Conservation (phyloP, 2,797 vertebrate genomes). For the Acanthiza pusilla region DNA sequence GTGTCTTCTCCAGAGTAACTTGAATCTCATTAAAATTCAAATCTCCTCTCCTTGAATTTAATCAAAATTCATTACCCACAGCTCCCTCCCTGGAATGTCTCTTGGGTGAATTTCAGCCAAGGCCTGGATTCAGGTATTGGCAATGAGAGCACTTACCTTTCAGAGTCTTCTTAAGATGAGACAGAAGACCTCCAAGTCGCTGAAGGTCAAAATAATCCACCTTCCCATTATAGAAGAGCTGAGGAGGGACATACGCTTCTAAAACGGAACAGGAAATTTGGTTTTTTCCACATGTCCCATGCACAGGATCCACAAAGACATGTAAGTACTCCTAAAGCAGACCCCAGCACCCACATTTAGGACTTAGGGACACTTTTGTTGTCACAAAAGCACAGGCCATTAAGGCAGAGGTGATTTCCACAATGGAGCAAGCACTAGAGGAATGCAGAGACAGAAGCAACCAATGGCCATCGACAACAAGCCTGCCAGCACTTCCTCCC, state of each 20-base stretch:
- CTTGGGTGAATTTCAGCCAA: neutral
- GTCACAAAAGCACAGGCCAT: neutral
- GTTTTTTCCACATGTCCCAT: neutral
- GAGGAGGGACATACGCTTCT: slow-evolving; percentile 94
- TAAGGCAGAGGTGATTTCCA: neutral
- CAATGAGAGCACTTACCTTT: slow-evolving; percentile 79
- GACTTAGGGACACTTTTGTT: neutral
- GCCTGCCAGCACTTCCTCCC: neutral
- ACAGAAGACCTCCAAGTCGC: slow-evolving; percentile 92
- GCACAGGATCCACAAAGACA: neutral
- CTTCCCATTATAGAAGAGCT: slow-evolving; percentile 97
- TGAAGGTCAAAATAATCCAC: slow-evolving; percentile 98
- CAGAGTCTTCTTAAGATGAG: slow-evolving; percentile 95
- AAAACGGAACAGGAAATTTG: neutral
- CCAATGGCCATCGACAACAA: neutral
- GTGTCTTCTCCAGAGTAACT: neutral
- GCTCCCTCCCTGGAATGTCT: neutral
- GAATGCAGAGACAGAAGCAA: neutral
- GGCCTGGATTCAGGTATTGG: neutral
- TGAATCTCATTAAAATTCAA: neutral
- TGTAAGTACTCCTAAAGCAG: neutral
- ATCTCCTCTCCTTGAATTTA: neutral
- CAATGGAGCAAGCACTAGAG: neutral
- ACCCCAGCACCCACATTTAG: neutral
- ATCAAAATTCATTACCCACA: neutral